Conservation (phyloP, 2,888 invertebrate species). For the Pristionchus mayeri region DNA sequence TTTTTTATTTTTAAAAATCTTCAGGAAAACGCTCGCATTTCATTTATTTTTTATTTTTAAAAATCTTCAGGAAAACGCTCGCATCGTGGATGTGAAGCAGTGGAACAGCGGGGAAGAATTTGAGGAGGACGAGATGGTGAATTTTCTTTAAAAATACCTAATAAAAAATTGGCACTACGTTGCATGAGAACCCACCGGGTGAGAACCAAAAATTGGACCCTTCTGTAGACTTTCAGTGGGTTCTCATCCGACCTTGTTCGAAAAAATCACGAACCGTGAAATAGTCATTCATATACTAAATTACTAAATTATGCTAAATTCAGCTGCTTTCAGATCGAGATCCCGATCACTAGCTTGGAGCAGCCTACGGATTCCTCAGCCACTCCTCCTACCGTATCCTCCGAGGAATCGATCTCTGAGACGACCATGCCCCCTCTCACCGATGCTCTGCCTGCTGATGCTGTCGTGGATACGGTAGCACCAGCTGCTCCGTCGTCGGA, state of each 20-base stretch:
- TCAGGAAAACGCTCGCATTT: slow-evolving; percentile 51
- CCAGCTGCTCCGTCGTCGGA: neutral
- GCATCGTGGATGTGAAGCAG: slow-evolving; percentile 42
- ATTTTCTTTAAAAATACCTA: neutral
- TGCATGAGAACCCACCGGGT: too few relatives aligned
- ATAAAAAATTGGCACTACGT: too few relatives aligned
- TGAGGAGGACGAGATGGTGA: slow-evolving; percentile 46
- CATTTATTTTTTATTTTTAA: neutral
- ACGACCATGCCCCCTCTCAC: neutral
- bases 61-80: slow-evolving; percentile 51
- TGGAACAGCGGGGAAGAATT: slow-evolving; percentile 54
- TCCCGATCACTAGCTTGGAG: neutral
- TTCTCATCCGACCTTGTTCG: too few relatives aligned
- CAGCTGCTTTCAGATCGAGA: neutral
- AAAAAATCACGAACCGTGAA: too few relatives aligned
- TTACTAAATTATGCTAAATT: neutral
- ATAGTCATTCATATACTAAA: slow-evolving; percentile 29
- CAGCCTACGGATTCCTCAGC: neutral
- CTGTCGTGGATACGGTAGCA: slow-evolving; percentile 2
- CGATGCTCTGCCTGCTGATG: too few relatives aligned
- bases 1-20: slow-evolving; percentile 1
- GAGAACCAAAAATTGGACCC: too few relatives aligned
- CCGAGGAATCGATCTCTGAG: neutral
- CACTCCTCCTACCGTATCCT: neutral
- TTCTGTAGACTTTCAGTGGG: too few relatives aligned